Evolutionary conservation across 2,113 vertebrate genomes (phyloP).

Genomic region (Anguilla japonica): DNA sequence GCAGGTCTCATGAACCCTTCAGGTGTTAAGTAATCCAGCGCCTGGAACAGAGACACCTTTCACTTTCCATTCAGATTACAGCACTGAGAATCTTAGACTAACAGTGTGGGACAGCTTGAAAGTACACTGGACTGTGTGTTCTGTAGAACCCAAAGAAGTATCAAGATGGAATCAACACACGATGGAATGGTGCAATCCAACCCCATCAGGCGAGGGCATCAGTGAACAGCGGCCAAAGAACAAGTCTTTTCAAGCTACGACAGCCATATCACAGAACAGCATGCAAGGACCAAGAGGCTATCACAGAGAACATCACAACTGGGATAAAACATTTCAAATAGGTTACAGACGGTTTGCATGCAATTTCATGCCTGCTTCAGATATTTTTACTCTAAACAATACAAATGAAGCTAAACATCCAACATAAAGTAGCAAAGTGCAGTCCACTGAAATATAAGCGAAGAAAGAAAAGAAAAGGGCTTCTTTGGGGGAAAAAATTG

Average conservation of each 20-base stretch:
- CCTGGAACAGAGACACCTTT: not conserved
- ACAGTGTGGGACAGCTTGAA: conserved; percentile 16
- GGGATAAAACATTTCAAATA: not conserved
- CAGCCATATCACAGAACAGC: not conserved
- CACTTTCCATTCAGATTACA: not conserved
- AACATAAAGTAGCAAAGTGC: not conserved
- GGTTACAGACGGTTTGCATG: not conserved
- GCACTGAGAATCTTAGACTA: not conserved
- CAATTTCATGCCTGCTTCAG: not conserved
- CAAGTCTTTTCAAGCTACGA: conserved; percentile 36
- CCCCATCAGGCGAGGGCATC: conserved; percentile 14
- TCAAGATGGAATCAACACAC: not conserved
- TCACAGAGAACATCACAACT: not conserved
- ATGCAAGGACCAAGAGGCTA: conserved; percentile 5
- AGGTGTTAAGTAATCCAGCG: not conserved
- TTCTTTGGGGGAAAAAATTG: not conserved
- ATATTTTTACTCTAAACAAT: not conserved
- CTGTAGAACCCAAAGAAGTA: not conserved
- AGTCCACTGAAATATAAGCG: not conserved
- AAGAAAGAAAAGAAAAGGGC: not conserved
- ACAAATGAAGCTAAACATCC: not conserved
- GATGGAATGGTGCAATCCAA: conserved; percentile 29
- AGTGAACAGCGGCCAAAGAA: conserved; percentile 33
- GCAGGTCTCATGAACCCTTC: conserved; percentile 23
- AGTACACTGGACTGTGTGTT: not conserved